phyloP scores from a whole-genome alignment of 2,113 vertebrate genomes.

The Tragelaphus imberbis region DNA sequence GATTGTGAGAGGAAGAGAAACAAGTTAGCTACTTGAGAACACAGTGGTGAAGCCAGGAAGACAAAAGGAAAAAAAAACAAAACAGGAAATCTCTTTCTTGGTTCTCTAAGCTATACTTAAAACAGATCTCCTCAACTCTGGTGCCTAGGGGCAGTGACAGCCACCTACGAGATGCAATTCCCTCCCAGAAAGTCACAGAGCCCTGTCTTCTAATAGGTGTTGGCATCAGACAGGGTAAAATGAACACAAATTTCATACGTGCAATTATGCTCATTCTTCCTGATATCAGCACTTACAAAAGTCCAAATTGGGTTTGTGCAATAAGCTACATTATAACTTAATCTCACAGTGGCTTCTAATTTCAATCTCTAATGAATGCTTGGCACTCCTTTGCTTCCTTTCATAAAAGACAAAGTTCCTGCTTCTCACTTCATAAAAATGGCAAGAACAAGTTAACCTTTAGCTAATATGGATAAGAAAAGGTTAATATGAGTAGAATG shows the following conservation, averaged over 20 bases:
- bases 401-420: conserved; percentile 76
- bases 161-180: background rate
- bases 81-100: background rate
- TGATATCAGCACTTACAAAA: conserved; percentile 47
- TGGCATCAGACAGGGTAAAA: background rate
- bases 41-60: background rate
- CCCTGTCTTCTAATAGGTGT: background rate
- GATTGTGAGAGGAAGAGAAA: background rate
- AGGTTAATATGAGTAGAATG: conserved; percentile 70
- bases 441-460: conserved; percentile 74
- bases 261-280: conserved; percentile 8
- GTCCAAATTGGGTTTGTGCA: conserved; percentile 49
- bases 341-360: conserved; percentile 65
- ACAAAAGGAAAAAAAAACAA: background rate
- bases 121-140: background rate
- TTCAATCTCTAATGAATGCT: conserved; percentile 71
- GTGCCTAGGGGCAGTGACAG: background rate
- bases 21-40: background rate
- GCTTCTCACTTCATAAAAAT: conserved; percentile 75
- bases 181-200: background rate
- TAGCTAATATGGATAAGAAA: conserved; percentile 72
- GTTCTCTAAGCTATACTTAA: background rate
- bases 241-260: background rate
- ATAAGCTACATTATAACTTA: conserved; percentile 59
- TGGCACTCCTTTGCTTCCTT: conserved; percentile 69